A percentile compares a stretch with the other conserved stretches of the same genome.
Conservation (phyloP, 2,113 vertebrate species). For the Thunnus thynnus region DNA sequence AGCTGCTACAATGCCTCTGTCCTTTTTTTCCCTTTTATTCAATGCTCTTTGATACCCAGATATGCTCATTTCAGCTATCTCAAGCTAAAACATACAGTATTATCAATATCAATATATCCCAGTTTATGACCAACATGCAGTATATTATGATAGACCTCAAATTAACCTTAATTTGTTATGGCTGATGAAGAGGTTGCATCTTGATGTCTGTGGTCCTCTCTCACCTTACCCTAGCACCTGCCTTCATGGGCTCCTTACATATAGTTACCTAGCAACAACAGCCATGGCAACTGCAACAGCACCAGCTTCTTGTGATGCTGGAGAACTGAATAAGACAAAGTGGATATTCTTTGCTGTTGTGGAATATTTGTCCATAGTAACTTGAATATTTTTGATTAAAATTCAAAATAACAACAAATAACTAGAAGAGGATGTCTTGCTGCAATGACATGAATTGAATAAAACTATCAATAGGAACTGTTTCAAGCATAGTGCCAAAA, state of each 20-base stretch:
- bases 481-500: too few species aligned
- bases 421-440: background rate
- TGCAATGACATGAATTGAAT: too few species aligned
- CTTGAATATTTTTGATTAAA: background rate
- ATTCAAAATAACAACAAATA: background rate
- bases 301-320: conserved; percentile 9
- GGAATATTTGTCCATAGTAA: background rate
- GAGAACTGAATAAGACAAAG: background rate
- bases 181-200: background rate
- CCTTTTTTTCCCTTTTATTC: too few species aligned
- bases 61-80: background rate
- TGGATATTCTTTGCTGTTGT: background rate
- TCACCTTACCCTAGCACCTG: conserved; percentile 27
- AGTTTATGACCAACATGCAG: background rate
- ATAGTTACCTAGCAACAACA: conserved; percentile 67
- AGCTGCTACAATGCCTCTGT: too few species aligned
- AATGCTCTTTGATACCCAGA: too few species aligned
- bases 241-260: conserved; percentile 26
- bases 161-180: background rate
- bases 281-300: conserved; percentile 56
- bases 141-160: background rate
- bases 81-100: background rate
- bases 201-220: conserved; percentile 4
- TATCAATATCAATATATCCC: background rate
- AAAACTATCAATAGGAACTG: too few species aligned